A percentile compares a stretch with the other conserved stretches of the same genome.
These are phyloP conservation scores for Agrotis exclamationis DNA, from an alignment of 2,888 invertebrate species.

Conservation along the genomic window DNA sequence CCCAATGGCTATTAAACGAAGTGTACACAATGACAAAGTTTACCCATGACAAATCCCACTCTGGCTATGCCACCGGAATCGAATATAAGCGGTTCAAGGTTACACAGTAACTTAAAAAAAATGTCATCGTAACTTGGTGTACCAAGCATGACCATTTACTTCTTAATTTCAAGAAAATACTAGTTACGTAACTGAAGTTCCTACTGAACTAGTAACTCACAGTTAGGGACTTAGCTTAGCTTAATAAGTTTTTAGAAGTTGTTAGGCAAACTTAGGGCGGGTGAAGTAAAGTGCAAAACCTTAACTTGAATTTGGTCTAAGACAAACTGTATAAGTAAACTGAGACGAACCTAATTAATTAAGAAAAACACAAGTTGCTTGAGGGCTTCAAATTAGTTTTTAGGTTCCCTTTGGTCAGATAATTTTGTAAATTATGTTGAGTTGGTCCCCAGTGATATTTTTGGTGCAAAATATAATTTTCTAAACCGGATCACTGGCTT, in stretches of 20 bases:
- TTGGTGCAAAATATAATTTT: background rate
- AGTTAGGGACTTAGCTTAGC: constrained; percentile 32
- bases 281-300: constrained; percentile 47
- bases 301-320: constrained; percentile 43
- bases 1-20: no score
- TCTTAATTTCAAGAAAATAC: constrained; percentile 24
- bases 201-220: constrained; percentile 17
- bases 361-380: constrained; percentile 45
- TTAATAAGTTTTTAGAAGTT: constrained; percentile 49
- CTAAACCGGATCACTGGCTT: background rate
- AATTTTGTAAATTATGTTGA: constrained; percentile 16
- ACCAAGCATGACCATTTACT: constrained; percentile 4
- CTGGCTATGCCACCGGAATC: no score
- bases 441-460: background rate
- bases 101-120: no score
- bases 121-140: no score
- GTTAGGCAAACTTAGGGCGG: constrained; percentile 41
- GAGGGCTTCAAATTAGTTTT: constrained; percentile 25
- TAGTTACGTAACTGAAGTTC: constrained; percentile 23
- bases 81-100: no score
- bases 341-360: constrained; percentile 48
- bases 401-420: constrained; percentile 9
- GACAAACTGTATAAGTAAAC: constrained; percentile 45
- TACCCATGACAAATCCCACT: no score
- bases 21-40: no score